These are phyloP conservation scores for Zosterops hypoxanthus DNA, from an alignment of 2,113 vertebrate genomes.

Conservation along the genomic window DNA sequence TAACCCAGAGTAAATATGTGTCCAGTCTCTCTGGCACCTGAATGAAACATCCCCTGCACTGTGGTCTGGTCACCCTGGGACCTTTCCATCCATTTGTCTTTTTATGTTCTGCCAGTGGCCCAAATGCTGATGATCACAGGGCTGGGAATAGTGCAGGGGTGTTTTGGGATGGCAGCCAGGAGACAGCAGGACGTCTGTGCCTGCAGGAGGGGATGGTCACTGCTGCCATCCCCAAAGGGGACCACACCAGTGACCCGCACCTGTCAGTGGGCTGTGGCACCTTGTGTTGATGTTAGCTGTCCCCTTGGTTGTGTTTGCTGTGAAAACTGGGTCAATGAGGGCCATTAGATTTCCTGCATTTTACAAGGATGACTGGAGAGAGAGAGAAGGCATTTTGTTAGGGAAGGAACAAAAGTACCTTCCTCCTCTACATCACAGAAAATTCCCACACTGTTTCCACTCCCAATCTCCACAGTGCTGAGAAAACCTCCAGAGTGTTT, in stretches of 20 bases:
- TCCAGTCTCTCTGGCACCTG: not conserved
- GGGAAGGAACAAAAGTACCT: too few relatives aligned
- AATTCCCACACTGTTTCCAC: too few relatives aligned
- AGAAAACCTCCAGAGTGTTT: too few relatives aligned
- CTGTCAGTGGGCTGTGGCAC: not conserved
- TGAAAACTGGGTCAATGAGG: not conserved
- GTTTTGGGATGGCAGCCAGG: not conserved
- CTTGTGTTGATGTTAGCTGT: not conserved
- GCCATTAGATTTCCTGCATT: not conserved
- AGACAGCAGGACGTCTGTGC: not conserved
- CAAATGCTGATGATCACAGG: rapidly evolving
- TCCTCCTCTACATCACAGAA: too few relatives aligned
- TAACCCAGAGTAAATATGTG: not conserved
- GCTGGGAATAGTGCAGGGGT: not conserved
- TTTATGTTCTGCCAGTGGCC: not conserved
- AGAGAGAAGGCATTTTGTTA: too few relatives aligned
- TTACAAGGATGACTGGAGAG: too few relatives aligned
- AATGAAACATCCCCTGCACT: not conserved
- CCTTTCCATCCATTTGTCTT: not conserved
- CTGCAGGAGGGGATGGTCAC: not conserved
- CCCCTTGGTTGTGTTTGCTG: not conserved
- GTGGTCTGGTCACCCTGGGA: not conserved
- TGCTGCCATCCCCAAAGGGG: rapidly evolving
- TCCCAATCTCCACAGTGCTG: too few relatives aligned
- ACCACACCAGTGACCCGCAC: rapidly evolving